Percentiles rank a stretch among this genome's conserved stretches.
phyloP scores from a whole-genome alignment of 1,140 invertebrate species.

The Limonius californicus region DNA sequence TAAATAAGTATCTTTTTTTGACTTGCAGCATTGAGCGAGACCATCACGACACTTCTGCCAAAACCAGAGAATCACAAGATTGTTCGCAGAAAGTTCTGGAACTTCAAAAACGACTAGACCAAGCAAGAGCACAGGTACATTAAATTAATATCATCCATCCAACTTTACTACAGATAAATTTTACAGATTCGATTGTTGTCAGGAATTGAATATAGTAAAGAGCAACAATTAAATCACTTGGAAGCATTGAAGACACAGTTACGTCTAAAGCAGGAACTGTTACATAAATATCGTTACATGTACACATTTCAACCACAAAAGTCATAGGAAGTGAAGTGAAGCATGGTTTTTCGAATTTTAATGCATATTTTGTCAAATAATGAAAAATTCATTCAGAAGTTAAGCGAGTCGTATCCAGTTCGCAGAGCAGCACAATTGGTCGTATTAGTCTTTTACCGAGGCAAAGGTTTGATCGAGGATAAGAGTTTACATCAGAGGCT shows the following conservation, averaged over 20 bases:
- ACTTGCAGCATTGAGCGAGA: slow-evolving; percentile 86
- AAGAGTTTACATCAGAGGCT: slow-evolving; percentile 52
- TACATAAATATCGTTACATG: slow-evolving; percentile 87
- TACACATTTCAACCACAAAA: slow-evolving; percentile 70
- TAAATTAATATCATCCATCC: not conserved
- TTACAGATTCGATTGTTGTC: slow-evolving; percentile 77
- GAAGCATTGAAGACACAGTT: slow-evolving; percentile 85
- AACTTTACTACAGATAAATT: no score
- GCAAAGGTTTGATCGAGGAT: slow-evolving; percentile 54
- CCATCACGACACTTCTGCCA: slow-evolving; percentile 76
- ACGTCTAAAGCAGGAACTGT: slow-evolving; percentile 80
- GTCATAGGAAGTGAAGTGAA: slow-evolving; percentile 49
- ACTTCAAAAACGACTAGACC: slow-evolving; percentile 82
- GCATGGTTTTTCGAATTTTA: slow-evolving; percentile 66
- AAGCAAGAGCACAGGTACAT: slow-evolving; percentile 74
- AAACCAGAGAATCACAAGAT: slow-evolving; percentile 73
- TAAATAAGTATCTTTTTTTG: slow-evolving; percentile 38
- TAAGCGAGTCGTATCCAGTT: slow-evolving; percentile 78
- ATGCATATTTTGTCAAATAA: slow-evolving; percentile 70
- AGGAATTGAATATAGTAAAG: slow-evolving; percentile 89
- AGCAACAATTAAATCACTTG: slow-evolving; percentile 84
- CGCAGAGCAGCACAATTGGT: slow-evolving; percentile 68
- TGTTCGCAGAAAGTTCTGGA: slow-evolving; percentile 78
- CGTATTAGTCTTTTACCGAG: slow-evolving; percentile 60
- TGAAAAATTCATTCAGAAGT: slow-evolving; percentile 68